Conservation (phyloP, 1,140 invertebrate genomes). For the Cherax quadricarinatus region DNA sequence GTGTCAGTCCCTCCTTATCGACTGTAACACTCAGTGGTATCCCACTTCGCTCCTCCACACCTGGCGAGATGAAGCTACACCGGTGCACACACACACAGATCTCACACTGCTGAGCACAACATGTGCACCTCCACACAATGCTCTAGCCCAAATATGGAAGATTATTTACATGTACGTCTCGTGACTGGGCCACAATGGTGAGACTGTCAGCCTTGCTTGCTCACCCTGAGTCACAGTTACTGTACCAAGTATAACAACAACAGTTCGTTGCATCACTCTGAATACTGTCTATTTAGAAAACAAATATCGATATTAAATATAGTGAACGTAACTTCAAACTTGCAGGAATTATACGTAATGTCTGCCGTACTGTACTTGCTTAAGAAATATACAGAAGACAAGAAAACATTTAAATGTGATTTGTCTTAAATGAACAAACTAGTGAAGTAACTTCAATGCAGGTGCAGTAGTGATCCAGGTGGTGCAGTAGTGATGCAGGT, state of each 20-base stretch:
- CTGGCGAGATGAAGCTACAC: no score
- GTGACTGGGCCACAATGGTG: neutral
- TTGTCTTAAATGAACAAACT: neutral
- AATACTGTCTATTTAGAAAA: no score
- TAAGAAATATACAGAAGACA: neutral
- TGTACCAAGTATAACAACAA: no score
- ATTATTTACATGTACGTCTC: neutral
- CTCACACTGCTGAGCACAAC: neutral
- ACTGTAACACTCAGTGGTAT: neutral
- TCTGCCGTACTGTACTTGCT: neutral
- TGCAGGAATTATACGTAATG: neutral
- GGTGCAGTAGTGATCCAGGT: no score
- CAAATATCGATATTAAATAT: neutral
- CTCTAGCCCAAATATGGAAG: neutral
- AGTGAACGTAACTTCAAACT: neutral
- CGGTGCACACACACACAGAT: neutral
- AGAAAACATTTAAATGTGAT: neutral
- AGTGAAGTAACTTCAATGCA: no score
- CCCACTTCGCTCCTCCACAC: neutral
- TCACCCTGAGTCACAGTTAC: no score
- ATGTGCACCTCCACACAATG: neutral
- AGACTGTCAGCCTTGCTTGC: neutral
- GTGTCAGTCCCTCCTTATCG: neutral
- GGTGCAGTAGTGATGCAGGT: no score
- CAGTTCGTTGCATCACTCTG: no score